Evolutionary conservation across 2,797 vertebrate species (phyloP), one percentile per base, ranked within the genome.

Genomic region (Cossypha polioptera): DNA sequence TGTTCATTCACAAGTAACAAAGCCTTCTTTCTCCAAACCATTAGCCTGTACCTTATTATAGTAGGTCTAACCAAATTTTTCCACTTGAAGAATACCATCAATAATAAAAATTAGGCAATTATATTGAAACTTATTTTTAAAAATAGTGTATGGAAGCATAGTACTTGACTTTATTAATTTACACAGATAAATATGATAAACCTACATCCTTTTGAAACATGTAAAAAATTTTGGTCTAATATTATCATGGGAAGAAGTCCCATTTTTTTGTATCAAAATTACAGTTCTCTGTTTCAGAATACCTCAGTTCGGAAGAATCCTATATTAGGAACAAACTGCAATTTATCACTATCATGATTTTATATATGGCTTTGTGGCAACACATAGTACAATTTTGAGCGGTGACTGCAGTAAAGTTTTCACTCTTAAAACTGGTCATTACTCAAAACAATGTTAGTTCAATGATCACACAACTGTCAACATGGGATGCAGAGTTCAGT

Each of bases 1-100:
- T 85, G 47, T 63, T 84, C 73, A 90, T 65, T 94, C 57, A 73
- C 36, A 92, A 91, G 57, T 85, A 94, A 95, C 87, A 96, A 92
- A 91, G 91, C 21, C 61, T 50, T 50, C 87, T 92, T 95, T 91
- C 87, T 90, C 57, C 58, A 91, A 89, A 58, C 21, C 48, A 84
- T 47, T 35, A 85, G 38, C 21, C 21, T 28, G 14, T 13, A 50
- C 18, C 33, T 73, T 31, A 48, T n/a, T 10, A 76, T 3, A 54
- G 15, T 4, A 85, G 67, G 48, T 19, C 24, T 71, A 71, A 76
- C 2, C 43, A 54, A 68, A 11, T 74, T 86, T 45, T 80, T 74
- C 36, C 43, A 42, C 53, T 76, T 73, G 40, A 76, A 58, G 19
- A 91, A n/a, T 45, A 74, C 17, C 42, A 42, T 40, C 16, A 59